phyloP scores from a whole-genome alignment of 2,888 invertebrate genomes.

The Tubiluchus corallicola region DNA sequence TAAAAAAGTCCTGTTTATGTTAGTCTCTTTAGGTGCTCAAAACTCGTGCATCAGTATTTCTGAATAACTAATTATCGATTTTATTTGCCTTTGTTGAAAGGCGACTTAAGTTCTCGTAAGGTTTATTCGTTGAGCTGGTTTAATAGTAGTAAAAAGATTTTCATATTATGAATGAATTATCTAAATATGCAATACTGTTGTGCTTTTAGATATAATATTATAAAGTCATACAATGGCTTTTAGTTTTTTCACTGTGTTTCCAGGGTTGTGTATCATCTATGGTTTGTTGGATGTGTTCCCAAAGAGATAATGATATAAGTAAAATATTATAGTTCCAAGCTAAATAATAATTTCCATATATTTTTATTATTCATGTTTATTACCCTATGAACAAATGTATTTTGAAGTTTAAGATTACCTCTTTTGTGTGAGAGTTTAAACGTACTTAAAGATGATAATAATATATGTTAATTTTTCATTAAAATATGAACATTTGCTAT shows the following conservation, averaged over 20 bases:
- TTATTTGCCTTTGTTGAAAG: too few species aligned
- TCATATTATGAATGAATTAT: too few species aligned
- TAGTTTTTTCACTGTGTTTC: conserved; percentile 8
- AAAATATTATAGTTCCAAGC: conserved; percentile 15
- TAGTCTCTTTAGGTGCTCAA: too few species aligned
- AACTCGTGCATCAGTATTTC: too few species aligned
- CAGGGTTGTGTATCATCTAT: conserved; percentile 10
- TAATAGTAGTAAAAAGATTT: too few species aligned
- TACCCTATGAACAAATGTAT: conserved; percentile 9
- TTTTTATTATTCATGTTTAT: conserved; percentile 18
- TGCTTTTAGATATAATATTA: conserved; percentile 1
- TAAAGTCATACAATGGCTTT: background rate
- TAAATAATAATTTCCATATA: conserved; percentile 16
- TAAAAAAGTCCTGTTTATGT: too few species aligned
- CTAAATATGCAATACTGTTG: conserved; percentile 1
- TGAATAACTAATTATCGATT: too few species aligned
- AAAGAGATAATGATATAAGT: conserved; percentile 7
- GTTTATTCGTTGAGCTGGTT: too few species aligned
- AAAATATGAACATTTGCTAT: conserved; percentile 10
- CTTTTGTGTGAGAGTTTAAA: conserved; percentile 10
- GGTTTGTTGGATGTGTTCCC: conserved; percentile 11
- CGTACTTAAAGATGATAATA: conserved; percentile 10
- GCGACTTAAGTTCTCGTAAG: too few species aligned
- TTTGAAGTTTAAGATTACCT: conserved; percentile 8
- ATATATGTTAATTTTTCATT: conserved; percentile 12